Conservation (phyloP, 2,888 invertebrate species). For the Clistopyga incitator region DNA sequence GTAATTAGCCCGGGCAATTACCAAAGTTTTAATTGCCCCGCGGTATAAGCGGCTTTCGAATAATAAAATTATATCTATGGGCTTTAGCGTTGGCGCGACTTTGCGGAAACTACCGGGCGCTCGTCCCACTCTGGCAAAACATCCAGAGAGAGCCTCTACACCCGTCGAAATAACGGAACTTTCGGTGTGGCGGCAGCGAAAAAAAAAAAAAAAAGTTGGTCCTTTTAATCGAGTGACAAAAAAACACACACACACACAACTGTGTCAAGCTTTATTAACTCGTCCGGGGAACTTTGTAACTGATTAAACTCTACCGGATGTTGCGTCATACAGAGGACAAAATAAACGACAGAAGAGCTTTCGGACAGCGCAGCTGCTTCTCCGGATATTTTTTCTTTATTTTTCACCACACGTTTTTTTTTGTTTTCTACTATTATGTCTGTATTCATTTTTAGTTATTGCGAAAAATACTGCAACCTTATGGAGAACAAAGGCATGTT, state of each 20-base stretch:
- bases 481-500: constrained; percentile 17
- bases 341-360: neutral
- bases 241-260: too few species aligned
- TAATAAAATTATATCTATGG: constrained; percentile 78
- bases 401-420: constrained; percentile 37
- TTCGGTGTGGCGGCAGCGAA: too few species aligned
- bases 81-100: constrained; percentile 45
- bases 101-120: constrained; percentile 58
- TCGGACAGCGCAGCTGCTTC: constrained; percentile 35
- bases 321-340: neutral
- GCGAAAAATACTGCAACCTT: constrained; percentile 13
- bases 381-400: constrained; percentile 50
- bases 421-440: constrained; percentile 1
- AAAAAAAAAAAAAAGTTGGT: neutral
- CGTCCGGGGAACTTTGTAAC: constrained; percentile 5
- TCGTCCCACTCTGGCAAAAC: constrained; percentile 2
- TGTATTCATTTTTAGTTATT: neutral
- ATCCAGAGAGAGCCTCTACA: neutral
- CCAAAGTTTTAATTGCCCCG: constrained; percentile 81
- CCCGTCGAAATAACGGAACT: constrained; percentile 49
- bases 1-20: constrained; percentile 81
- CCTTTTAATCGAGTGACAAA: constrained; percentile 35
- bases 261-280: constrained; percentile 30
- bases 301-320: constrained; percentile 11
- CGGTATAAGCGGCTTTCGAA: constrained; percentile 76